A percentile compares a stretch with the other conserved stretches of the same genome.
Conservation (phyloP, 2,113 vertebrate genomes). For the Setophaga petechia region DNA sequence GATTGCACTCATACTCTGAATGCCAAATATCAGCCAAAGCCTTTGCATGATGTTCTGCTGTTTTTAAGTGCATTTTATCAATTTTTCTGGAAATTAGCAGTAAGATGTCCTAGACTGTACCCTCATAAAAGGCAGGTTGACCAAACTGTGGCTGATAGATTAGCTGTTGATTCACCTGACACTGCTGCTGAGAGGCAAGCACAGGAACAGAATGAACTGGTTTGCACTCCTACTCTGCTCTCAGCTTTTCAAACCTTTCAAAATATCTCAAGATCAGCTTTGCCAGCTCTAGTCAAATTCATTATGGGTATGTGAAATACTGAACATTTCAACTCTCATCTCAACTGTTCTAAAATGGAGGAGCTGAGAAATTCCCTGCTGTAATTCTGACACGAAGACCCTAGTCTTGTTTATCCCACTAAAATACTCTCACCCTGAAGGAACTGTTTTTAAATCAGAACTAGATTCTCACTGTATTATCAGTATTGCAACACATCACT, state of each 20-base stretch:
- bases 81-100: background rate
- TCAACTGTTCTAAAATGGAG: background rate
- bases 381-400: background rate
- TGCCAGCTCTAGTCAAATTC: conserved; percentile 29
- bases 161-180: background rate
- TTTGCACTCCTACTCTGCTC: background rate
- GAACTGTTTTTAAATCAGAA: background rate
- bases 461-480: background rate
- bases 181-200: background rate
- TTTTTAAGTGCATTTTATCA: background rate
- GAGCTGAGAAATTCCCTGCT: background rate
- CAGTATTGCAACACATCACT: background rate
- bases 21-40: background rate
- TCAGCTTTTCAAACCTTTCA: background rate
- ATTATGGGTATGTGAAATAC: conserved; percentile 35
- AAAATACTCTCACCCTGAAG: background rate
- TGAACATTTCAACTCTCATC: background rate
- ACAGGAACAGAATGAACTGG: background rate
- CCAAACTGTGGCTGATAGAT: background rate
- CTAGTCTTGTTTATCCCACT: background rate
- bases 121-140: background rate
- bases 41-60: background rate
- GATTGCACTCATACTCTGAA: background rate
- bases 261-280: background rate
- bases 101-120: background rate